phyloP scores from a whole-genome alignment of 2,113 vertebrate species.

The Alouatta palliata region DNA sequence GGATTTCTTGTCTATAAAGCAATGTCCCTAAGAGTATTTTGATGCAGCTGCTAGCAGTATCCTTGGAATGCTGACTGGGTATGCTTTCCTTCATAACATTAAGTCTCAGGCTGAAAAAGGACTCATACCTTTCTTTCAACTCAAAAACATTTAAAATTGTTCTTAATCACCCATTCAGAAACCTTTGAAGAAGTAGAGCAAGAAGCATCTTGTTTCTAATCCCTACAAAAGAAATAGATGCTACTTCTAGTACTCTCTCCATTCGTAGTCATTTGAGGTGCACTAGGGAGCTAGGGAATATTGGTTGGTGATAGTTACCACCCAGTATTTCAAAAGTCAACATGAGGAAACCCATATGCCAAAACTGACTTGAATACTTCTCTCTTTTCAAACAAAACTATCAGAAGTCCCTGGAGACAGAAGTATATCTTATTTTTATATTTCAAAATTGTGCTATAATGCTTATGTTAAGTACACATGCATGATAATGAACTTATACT shows the following conservation, averaged over 20 bases:
- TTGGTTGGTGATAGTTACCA: background rate
- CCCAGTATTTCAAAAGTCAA: constrained; percentile 23
- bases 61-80: background rate
- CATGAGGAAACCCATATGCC: background rate
- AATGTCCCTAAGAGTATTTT: constrained; percentile 45
- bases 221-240: constrained; percentile 23
- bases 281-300: background rate
- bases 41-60: constrained; percentile 15
- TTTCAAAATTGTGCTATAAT: background rate
- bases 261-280: background rate
- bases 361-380: constrained; percentile 10
- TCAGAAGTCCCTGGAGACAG: background rate
- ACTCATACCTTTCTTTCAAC: constrained; percentile 24
- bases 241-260: background rate
- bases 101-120: background rate
- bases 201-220: constrained; percentile 11
- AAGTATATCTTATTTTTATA: constrained; percentile 11
- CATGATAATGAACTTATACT: constrained; percentile 51
- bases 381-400: constrained; percentile 21
- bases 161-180: background rate
- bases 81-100: background rate
- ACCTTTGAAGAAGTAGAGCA: background rate
- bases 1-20: constrained; percentile 47
- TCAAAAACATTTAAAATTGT: constrained; percentile 14
- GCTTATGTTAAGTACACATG: background rate